Evolutionary conservation across 2,888 invertebrate genomes (phyloP).

Genomic region (Acleris cristana): DNA sequence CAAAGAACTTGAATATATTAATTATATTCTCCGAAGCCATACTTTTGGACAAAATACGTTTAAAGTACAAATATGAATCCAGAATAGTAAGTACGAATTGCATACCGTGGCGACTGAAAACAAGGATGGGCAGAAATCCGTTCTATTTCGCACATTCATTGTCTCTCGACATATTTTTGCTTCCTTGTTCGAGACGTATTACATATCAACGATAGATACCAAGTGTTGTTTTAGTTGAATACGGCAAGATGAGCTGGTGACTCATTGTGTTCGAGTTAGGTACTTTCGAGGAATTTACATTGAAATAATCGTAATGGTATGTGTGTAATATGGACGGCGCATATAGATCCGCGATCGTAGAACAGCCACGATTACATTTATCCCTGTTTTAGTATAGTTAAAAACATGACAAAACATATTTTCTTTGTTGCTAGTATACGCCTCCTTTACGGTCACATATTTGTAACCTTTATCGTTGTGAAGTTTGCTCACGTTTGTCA

Average conservation of each 20-base stretch:
- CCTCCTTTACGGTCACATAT: conserved; percentile 28
- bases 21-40: conserved; percentile 59
- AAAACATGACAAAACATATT: conserved; percentile 20
- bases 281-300: conserved; percentile 59
- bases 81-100: conserved; percentile 89
- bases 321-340: conserved; percentile 65
- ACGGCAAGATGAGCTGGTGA: conserved; percentile 55
- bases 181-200: conserved; percentile 24
- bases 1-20: conserved; percentile 71
- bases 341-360: conserved; percentile 54
- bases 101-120: conserved; percentile 59
- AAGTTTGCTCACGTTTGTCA: conserved; percentile 34
- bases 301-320: conserved; percentile 68
- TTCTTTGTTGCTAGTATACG: conserved; percentile 36
- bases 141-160: conserved; percentile 72
- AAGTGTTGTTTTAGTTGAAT: conserved; percentile 15
- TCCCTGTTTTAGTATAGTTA: neutral
- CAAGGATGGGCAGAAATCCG: conserved; percentile 69
- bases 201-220: neutral
- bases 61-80: conserved; percentile 88
- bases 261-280: conserved; percentile 73
- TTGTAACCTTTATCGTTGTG: conserved; percentile 31
- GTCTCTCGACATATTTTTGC: conserved; percentile 51
- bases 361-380: conserved; percentile 50
- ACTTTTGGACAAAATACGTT: conserved; percentile 66